These are phyloP conservation scores for Cacoxenus indagator DNA, from an alignment of 2,888 invertebrate species.

Conservation along the genomic window DNA sequence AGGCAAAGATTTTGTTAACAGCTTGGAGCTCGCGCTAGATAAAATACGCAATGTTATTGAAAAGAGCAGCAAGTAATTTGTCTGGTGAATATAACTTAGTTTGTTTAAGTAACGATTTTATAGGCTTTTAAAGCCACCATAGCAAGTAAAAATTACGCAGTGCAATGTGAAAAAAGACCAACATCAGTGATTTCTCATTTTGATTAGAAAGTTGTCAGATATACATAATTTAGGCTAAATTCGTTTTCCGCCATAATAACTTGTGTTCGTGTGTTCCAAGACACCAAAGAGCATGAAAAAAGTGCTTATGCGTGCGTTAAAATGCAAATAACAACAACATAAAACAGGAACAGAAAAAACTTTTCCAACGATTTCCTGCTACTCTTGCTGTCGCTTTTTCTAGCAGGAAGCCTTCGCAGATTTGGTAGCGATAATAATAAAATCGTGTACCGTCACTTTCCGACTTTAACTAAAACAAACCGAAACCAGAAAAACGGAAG, in stretches of 20 bases:
- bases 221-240: not conserved
- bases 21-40: conserved; percentile 80
- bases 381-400: not conserved
- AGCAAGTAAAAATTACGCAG: not conserved
- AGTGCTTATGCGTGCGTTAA: not conserved
- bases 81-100: not conserved
- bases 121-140: not conserved
- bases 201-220: not conserved
- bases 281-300: not conserved
- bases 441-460: not conserved
- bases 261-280: not conserved
- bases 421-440: not conserved
- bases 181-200: not conserved
- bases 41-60: conserved; percentile 73
- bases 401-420: not conserved
- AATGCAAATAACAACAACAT: too few species aligned
- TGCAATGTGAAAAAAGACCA: not conserved
- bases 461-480: not conserved
- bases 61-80: conserved; percentile 36
- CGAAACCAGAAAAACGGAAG: not conserved
- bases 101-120: not conserved
- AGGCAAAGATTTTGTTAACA: conserved; percentile 80
- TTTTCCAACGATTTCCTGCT: not conserved
- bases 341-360: not conserved
- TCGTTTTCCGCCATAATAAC: not conserved